Conservation (phyloP, 2,113 vertebrate genomes). For the Dasypus novemcinctus region DNA sequence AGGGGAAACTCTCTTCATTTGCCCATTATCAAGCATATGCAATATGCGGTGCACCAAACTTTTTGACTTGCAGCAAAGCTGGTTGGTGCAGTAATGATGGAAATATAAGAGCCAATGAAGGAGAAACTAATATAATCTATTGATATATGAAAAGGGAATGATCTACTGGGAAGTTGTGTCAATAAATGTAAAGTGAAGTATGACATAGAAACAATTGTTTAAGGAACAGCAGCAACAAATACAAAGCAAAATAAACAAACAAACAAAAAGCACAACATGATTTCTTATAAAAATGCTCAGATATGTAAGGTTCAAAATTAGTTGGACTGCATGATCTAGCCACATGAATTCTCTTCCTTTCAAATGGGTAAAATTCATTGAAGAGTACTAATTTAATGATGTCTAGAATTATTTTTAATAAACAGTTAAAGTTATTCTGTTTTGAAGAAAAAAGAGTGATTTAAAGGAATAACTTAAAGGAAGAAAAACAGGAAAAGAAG, state of each 20-base stretch:
- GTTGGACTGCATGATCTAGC: not conserved
- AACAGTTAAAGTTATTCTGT: not conserved
- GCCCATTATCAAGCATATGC: not conserved
- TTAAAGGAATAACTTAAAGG: not conserved
- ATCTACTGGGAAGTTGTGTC: not conserved
- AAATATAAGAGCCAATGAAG: not conserved
- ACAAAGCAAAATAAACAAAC: not conserved
- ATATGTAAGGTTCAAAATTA: slow-evolving; percentile 28
- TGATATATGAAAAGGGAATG: not conserved
- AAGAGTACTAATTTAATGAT: not conserved
- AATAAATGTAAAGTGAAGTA: not conserved
- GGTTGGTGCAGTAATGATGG: not conserved
- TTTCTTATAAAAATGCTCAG: slow-evolving; percentile 6
- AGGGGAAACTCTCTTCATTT: not conserved
- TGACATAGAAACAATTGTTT: not conserved
- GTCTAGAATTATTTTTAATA: not conserved
- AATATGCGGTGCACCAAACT: fast-evolving
- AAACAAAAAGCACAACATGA: not conserved
- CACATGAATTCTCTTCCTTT: not conserved
- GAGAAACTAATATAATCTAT: not conserved
- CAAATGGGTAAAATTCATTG: not conserved
- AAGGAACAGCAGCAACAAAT: not conserved
- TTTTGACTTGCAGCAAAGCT: not conserved
- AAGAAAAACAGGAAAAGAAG: not conserved
- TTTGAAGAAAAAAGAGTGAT: not conserved